Percentiles rank a stretch among this genome's conserved stretches.
These are phyloP conservation scores for Rhamnusium bicolor DNA, from an alignment of 2,888 invertebrate species.

Conservation along the genomic window DNA sequence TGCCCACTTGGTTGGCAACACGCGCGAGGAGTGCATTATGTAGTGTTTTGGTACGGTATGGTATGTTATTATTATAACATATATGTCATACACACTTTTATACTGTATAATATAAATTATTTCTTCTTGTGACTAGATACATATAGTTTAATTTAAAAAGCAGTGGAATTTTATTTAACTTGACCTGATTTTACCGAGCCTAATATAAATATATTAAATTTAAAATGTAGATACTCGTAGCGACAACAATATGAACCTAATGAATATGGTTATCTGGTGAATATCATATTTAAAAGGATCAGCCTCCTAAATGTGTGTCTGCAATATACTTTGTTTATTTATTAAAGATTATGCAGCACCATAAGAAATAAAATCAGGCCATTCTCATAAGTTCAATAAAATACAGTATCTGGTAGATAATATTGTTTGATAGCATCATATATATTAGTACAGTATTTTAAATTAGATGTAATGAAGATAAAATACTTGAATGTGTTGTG, in stretches of 20 bases:
- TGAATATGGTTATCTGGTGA: background rate
- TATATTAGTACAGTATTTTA: background rate
- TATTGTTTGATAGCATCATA: background rate
- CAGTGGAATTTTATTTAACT: no score
- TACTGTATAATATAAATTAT: no score
- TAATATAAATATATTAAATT: background rate
- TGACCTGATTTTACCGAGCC: no score
- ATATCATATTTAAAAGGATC: background rate
- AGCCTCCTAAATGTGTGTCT: background rate
- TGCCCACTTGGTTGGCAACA: no score
- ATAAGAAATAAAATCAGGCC: background rate
- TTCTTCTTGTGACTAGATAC: no score
- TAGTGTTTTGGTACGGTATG: no score
- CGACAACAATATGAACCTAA: background rate
- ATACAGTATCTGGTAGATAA: no score
- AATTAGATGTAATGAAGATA: background rate
- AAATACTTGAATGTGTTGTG: background rate
- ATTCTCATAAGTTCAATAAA: background rate
- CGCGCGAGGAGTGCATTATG: no score
- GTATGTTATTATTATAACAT: no score
- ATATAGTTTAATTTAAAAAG: no score
- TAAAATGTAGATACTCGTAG: background rate
- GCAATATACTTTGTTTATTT: background rate
- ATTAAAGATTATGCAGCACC: background rate
- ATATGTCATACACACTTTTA: no score